These are phyloP conservation scores for Lithobius niger DNA, from an alignment of 1,140 invertebrate species.

Conservation along the genomic window DNA sequence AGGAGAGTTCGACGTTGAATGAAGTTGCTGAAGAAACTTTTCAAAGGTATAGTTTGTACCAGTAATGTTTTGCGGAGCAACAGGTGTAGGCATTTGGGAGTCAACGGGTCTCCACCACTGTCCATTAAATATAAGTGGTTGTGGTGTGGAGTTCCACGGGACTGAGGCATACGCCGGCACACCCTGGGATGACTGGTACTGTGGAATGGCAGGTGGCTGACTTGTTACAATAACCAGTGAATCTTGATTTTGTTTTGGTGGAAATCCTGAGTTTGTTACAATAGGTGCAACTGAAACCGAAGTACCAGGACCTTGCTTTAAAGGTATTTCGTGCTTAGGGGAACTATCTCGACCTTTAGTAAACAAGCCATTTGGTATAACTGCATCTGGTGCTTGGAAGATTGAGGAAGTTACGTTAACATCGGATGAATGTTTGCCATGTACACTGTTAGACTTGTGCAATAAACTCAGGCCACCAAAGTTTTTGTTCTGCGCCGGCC, in stretches of 20 bases:
- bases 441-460: not conserved
- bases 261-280: no score
- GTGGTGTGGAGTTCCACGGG: no score
- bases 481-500: conserved; percentile 39
- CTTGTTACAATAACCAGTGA: no score
- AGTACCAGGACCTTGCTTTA: no score
- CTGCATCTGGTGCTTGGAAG: not conserved
- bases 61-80: not conserved
- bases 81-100: not conserved
- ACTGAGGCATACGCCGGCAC: no score
- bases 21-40: not conserved
- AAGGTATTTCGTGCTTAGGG: no score
- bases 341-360: no score
- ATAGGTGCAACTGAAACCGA: no score
- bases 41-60: not conserved
- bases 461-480: not conserved
- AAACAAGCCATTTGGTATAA: not conserved
- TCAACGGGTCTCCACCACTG: conserved; percentile 7
- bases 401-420: no score
- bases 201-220: no score
- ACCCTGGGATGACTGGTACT: no score
- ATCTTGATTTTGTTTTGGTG: no score
- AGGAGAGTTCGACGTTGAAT: not conserved
- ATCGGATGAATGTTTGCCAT: not conserved
- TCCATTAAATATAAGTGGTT: conserved; percentile 7